Percentiles rank a stretch among this genome's conserved stretches.
These are phyloP conservation scores for Craseonycteris thonglongyai DNA, from an alignment of 2,113 vertebrate genomes.

Conservation along the genomic window DNA sequence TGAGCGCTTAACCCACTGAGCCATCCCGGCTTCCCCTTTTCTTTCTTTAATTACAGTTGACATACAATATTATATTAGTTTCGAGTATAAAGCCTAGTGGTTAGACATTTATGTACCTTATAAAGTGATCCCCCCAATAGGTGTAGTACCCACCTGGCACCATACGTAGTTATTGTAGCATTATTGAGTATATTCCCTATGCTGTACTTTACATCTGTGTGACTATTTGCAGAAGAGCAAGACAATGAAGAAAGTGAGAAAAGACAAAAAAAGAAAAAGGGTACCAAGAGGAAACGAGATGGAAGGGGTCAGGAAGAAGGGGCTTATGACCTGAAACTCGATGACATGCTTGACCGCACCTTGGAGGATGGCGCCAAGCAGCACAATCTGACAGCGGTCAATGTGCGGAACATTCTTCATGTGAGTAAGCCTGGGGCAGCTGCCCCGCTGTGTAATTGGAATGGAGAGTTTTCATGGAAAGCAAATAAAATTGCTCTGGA, in stretches of 20 bases:
- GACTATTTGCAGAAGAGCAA: constrained; percentile 77
- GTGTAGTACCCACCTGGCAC: too few relatives aligned
- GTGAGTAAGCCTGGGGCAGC: constrained; percentile 78
- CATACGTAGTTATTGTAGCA: too few relatives aligned
- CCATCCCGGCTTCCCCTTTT: too few relatives aligned
- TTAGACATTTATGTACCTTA: too few relatives aligned
- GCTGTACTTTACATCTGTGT: too few relatives aligned
- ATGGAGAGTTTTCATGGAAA: background rate
- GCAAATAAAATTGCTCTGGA: background rate
- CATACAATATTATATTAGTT: too few relatives aligned
- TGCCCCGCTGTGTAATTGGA: too few relatives aligned
- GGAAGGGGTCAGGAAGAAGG: constrained; percentile 56
- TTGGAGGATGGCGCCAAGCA: constrained; percentile 90
- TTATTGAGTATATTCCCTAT: too few relatives aligned
- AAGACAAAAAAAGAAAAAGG: constrained; percentile 75
- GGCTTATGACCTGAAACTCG: constrained; percentile 82
- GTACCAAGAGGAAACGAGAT: constrained; percentile 76
- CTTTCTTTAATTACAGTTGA: too few relatives aligned
- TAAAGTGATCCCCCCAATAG: too few relatives aligned
- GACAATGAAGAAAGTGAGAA: constrained; percentile 76
- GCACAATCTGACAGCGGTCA: constrained; percentile 90
- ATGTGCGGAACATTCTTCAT: constrained; percentile 93
- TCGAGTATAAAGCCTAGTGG: too few relatives aligned
- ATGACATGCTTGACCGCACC: constrained; percentile 88
- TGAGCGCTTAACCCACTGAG: too few relatives aligned